Percentiles rank a stretch among this genome's conserved stretches.
phyloP scores from a whole-genome alignment of 2,797 vertebrate genomes.

The Schizopygopsis pylzovi region DNA sequence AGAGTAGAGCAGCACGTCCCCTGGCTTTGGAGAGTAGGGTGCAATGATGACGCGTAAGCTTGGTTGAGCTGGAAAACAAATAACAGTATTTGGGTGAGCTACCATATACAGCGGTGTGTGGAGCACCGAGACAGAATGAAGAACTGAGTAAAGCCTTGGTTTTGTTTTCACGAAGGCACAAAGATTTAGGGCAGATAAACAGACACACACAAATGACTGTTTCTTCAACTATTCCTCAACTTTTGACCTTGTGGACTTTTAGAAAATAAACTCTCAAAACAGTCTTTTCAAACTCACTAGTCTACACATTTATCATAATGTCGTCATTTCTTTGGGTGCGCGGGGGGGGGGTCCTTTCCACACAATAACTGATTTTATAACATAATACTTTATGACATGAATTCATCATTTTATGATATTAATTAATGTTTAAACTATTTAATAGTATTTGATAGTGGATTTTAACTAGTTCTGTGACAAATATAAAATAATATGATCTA shows the following conservation, averaged over 20 bases:
- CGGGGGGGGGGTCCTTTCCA: background rate
- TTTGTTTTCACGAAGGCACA: conserved; percentile 6
- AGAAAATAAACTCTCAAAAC: background rate
- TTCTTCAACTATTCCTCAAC: background rate
- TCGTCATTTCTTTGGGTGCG: background rate
- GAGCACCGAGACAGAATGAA: conserved; percentile 30
- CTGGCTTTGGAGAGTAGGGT: conserved; percentile 31
- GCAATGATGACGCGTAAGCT: conserved; percentile 47
- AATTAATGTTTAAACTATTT: background rate
- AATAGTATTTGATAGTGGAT: background rate
- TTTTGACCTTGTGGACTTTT: conserved; percentile 6
- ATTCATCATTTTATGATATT: background rate
- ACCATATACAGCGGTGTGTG: conserved; percentile 22
- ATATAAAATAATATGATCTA: background rate
- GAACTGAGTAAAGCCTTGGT: conserved; percentile 17
- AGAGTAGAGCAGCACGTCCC: conserved; percentile 22
- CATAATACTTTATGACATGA: background rate
- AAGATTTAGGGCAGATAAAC: conserved; percentile 29
- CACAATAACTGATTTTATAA: background rate
- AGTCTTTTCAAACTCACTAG: background rate
- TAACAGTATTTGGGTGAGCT: conserved; percentile 48
- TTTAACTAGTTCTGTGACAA: background rate
- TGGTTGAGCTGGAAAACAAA: conserved; percentile 47
- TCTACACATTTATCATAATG: background rate
- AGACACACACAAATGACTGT: background rate